Conservation (phyloP, 2,888 invertebrate species). For the Dorcus parallelipipedus region DNA sequence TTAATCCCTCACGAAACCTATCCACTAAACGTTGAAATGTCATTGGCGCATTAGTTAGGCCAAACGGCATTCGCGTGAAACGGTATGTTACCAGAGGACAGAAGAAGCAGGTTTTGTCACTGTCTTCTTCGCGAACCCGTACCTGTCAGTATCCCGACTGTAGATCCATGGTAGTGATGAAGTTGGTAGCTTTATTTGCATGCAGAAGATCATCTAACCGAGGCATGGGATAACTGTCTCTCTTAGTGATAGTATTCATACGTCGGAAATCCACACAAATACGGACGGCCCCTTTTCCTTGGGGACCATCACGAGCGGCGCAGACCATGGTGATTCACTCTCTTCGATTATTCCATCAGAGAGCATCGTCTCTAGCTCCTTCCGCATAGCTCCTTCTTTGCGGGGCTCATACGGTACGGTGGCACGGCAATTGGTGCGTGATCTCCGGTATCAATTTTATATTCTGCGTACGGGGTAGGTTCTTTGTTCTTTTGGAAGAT, state of each 20-base stretch:
- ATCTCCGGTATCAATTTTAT: too few relatives aligned
- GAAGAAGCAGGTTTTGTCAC: slow-evolving; percentile 13
- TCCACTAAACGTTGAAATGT: slow-evolving; percentile 31
- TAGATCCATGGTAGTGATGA: slow-evolving; percentile 37
- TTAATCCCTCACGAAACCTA: slow-evolving; percentile 21
- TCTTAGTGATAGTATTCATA: slow-evolving; percentile 26
- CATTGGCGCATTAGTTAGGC: slow-evolving; percentile 28
- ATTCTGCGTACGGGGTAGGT: too few relatives aligned
- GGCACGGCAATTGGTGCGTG: too few relatives aligned
- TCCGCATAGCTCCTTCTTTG: too few relatives aligned
- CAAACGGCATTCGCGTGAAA: slow-evolving; percentile 28
- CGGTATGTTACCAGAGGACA: slow-evolving; percentile 35
- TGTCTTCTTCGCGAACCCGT: slow-evolving; percentile 39
- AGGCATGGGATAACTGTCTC: slow-evolving; percentile 39
- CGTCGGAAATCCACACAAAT: slow-evolving; percentile 39
- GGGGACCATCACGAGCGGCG: slow-evolving; percentile 38
- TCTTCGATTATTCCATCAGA: slow-evolving; percentile 39
- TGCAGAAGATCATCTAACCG: slow-evolving; percentile 44
- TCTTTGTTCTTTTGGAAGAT: too few relatives aligned
- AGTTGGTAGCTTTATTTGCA: slow-evolving; percentile 28
- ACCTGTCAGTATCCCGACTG: slow-evolving; percentile 43
- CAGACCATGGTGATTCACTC: slow-evolving; percentile 40
- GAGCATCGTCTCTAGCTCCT: slow-evolving; percentile 36
- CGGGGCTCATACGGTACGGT: too few relatives aligned
- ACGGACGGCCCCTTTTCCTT: slow-evolving; percentile 34